Evolutionary conservation across 2,113 vertebrate species (phyloP).

Genomic region (Lontra canadensis): DNA sequence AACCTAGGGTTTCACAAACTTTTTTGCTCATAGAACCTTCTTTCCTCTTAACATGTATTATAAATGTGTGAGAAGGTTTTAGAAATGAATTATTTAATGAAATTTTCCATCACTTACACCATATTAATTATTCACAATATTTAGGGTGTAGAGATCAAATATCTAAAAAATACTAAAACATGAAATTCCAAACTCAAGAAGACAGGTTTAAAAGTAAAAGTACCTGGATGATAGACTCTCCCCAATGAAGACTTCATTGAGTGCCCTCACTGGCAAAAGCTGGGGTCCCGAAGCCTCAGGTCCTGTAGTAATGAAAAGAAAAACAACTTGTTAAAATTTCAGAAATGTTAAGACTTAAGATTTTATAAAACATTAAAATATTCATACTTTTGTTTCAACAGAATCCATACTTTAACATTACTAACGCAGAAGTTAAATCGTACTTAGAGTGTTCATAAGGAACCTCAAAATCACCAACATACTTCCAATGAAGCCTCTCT

Average conservation of each 20-base stretch:
- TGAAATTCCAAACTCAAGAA: constrained; percentile 20
- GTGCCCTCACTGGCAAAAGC: constrained; percentile 93
- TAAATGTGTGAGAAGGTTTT: background rate
- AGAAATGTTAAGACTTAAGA: background rate
- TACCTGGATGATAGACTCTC: constrained; percentile 99
- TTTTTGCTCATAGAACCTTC: background rate
- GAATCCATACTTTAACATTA: background rate
- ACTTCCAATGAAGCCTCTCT: background rate
- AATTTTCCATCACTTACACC: background rate
- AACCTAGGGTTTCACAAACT: background rate
- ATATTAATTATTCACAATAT: background rate
- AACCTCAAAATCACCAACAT: constrained; percentile 1
- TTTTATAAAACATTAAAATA: background rate
- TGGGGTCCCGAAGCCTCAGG: constrained; percentile 86
- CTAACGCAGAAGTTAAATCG: constrained; percentile 13
- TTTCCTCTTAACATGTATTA: background rate
- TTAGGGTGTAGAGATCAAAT: constrained; percentile 25
- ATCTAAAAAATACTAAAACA: background rate
- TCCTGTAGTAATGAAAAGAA: constrained; percentile 66
- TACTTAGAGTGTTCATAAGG: constrained; percentile 24
- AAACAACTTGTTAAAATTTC: background rate
- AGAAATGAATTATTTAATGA: background rate
- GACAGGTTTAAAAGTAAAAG: constrained; percentile 11
- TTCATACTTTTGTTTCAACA: background rate
- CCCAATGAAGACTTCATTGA: constrained; percentile 99